A percentile compares a stretch with the other conserved stretches of the same genome.
Evolutionary conservation across 2,888 invertebrate genomes (phyloP).

Genomic region (Chrysomela aeneicollis): DNA sequence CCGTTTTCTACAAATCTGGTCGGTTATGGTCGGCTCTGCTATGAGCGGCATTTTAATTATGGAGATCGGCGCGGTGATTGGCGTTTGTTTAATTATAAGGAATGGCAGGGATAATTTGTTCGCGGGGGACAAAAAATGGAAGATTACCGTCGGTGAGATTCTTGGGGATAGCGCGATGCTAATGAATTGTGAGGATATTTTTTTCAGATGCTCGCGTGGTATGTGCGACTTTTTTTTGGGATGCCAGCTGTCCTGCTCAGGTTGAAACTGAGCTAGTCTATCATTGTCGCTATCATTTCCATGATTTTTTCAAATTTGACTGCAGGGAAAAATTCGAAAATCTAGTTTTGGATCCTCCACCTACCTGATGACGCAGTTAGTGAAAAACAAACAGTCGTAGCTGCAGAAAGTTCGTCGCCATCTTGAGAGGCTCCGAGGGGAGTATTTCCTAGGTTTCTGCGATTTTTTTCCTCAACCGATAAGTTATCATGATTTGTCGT

Average conservation of each 20-base stretch:
- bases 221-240: background rate
- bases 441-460: background rate
- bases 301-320: no score
- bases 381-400: no score
- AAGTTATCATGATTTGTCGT: background rate
- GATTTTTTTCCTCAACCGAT: background rate
- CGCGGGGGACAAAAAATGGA: background rate
- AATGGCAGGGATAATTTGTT: slow-evolving; percentile 5
- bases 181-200: slow-evolving; percentile 1
- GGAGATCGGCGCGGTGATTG: background rate
- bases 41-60: slow-evolving; percentile 5
- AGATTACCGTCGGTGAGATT: background rate
- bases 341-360: no score
- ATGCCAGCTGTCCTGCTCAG: no score
- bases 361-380: no score
- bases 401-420: slow-evolving; percentile 22
- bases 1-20: slow-evolving; percentile 10
- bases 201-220: background rate
- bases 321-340: no score
- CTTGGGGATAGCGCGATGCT: background rate
- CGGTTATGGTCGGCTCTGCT: background rate
- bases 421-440: slow-evolving; percentile 10
- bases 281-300: no score
- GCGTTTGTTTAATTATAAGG: slow-evolving; percentile 4
- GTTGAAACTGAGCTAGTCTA: no score